Evolutionary conservation across 2,113 vertebrate species (phyloP).

Genomic region (Felis chaus): DNA sequence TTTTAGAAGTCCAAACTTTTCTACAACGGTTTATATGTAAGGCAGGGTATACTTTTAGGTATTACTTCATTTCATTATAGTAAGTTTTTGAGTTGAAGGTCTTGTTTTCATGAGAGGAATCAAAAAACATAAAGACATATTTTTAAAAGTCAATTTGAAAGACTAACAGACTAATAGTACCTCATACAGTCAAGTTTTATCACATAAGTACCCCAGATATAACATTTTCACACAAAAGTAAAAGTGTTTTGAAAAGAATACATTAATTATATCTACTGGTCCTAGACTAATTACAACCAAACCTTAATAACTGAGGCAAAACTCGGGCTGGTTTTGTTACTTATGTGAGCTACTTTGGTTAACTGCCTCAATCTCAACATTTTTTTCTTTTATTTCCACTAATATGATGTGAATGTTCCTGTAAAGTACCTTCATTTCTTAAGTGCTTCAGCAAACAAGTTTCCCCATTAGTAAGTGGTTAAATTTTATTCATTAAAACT

Average conservation of each 20-base stretch:
- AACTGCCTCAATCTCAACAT: conserved; percentile 43
- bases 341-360: conserved; percentile 59
- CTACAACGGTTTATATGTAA: conserved; percentile 14
- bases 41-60: conserved; percentile 26
- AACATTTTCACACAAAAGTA: conserved; percentile 57
- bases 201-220: conserved; percentile 38
- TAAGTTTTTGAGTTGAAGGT: conserved; percentile 48
- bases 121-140: conserved; percentile 51
- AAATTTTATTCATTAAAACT: conserved; percentile 51
- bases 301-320: conserved; percentile 55
- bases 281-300: conserved; percentile 49
- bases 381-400: neutral
- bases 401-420: conserved; percentile 14
- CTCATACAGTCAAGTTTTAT: conserved; percentile 55
- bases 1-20: conserved; percentile 26
- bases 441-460: conserved; percentile 67
- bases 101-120: conserved; percentile 52
- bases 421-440: conserved; percentile 69
- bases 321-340: conserved; percentile 37
- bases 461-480: conserved; percentile 20
- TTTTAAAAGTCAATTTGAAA: conserved; percentile 55
- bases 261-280: neutral
- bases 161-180: conserved; percentile 57
- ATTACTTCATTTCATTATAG: neutral
- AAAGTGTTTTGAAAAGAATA: conserved; percentile 42